A percentile compares a stretch with the other conserved stretches of the same genome.
Evolutionary conservation across 2,797 vertebrate genomes (phyloP).

Genomic region (Ctenochaetus hawaiiensis): DNA sequence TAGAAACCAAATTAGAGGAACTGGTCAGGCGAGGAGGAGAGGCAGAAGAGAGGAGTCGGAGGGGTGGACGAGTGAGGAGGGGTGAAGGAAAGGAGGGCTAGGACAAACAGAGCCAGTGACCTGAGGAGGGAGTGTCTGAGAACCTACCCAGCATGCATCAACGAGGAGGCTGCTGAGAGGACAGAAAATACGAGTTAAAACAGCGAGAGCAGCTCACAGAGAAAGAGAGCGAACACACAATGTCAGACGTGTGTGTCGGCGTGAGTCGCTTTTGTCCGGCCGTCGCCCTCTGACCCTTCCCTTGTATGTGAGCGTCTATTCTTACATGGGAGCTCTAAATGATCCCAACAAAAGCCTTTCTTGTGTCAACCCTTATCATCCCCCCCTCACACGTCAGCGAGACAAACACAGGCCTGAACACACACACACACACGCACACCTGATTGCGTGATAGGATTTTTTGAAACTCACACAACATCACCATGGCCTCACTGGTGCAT

Average conservation of each 20-base stretch:
- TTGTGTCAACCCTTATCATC: constrained; percentile 52
- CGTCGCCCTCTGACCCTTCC: constrained; percentile 58
- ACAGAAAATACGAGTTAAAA: constrained; percentile 72
- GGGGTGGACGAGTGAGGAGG: constrained; percentile 30
- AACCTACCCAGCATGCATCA: constrained; percentile 76
- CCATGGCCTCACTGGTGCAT: constrained; percentile 56
- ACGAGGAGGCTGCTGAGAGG: constrained; percentile 80
- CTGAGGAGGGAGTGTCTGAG: constrained; percentile 80
- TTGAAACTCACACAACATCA: constrained; percentile 13
- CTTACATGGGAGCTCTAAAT: constrained; percentile 27
- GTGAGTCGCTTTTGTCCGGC: constrained; percentile 52
- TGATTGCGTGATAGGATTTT: constrained; percentile 49
- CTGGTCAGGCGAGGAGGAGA: constrained; percentile 79
- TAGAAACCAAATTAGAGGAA: constrained; percentile 85
- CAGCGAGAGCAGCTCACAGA: constrained; percentile 15
- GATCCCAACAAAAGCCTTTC: constrained; percentile 59
- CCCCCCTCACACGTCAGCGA: constrained; percentile 50
- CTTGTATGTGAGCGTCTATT: constrained; percentile 39
- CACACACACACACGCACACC: constrained; percentile 14
- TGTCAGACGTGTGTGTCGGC: constrained; percentile 40
- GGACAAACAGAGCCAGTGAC: constrained; percentile 79
- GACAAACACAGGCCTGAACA: constrained; percentile 42
- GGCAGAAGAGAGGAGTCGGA: constrained; percentile 62
- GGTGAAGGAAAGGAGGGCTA: constrained; percentile 65
- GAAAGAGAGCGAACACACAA: constrained; percentile 26